Percentiles rank a stretch among this genome's conserved stretches.
Conservation (phyloP, 2,888 invertebrate species). For the Eustalomyia histrio region DNA sequence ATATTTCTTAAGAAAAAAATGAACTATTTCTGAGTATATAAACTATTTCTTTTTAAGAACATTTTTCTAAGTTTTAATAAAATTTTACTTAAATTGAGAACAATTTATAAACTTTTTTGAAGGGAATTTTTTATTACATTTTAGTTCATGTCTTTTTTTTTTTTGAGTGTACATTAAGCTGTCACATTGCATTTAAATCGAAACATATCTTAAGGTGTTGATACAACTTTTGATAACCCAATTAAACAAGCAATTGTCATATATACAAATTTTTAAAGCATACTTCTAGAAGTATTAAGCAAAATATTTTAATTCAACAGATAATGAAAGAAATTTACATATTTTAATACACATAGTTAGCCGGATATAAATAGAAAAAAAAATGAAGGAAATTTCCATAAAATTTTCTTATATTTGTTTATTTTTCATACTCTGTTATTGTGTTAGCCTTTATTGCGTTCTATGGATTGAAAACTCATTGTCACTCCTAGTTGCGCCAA, state of each 20-base stretch:
- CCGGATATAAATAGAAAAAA: not conserved
- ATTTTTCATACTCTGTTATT: not conserved
- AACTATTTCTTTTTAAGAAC: no score
- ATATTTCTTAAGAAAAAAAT: no score
- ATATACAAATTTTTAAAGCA: conserved; percentile 27
- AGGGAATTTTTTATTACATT: no score
- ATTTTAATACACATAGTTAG: conserved; percentile 7
- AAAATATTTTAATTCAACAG: conserved; percentile 3
- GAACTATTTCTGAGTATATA: no score
- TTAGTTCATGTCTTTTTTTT: no score
- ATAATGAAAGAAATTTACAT: conserved; percentile 36
- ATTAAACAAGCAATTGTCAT: conserved; percentile 21
- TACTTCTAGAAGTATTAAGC: conserved; percentile 35
- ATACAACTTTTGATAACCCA: not conserved
- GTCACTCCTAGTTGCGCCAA: conserved; percentile 46
- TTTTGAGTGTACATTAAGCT: not conserved
- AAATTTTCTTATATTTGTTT: conserved; percentile 34
- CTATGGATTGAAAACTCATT: conserved; percentile 53
- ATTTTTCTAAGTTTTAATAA: no score
- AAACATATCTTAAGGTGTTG: conserved; percentile 1
- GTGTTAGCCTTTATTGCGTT: conserved; percentile 59
- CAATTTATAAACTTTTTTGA: no score
- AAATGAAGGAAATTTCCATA: conserved; percentile 3
- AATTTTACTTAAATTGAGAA: no score
- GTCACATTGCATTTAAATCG: not conserved